Conservation (phyloP, 2,888 invertebrate genomes). For the Drosophila setosimentum region DNA sequence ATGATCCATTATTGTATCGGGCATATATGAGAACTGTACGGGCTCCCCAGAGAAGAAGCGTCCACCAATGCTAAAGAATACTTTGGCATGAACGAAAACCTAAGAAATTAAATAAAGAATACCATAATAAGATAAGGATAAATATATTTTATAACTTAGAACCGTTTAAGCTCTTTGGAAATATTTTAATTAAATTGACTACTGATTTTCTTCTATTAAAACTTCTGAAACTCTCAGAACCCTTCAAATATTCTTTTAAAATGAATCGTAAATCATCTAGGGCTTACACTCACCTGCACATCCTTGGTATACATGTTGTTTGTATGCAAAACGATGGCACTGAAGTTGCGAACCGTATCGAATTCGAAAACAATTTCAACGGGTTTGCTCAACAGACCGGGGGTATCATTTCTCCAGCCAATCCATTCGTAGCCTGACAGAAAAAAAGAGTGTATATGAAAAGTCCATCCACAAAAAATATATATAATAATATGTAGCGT, state of each 20-base stretch:
- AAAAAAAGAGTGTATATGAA: slow-evolving; percentile 35
- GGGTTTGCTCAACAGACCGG: slow-evolving; percentile 87
- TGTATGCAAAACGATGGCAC: slow-evolving; percentile 90
- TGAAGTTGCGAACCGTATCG: slow-evolving; percentile 91
- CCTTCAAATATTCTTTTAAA: background rate
- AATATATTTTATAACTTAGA: background rate
- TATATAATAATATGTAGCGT: slow-evolving; percentile 43
- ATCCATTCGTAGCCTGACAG: slow-evolving; percentile 92
- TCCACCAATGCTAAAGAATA: slow-evolving; percentile 91
- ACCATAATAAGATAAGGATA: background rate
- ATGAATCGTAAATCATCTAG: slow-evolving; percentile 27
- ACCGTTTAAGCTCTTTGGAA: background rate
- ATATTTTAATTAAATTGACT: background rate
- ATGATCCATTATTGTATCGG: slow-evolving; percentile 90
- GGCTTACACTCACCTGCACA: slow-evolving; percentile 88
- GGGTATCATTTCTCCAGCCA: slow-evolving; percentile 91
- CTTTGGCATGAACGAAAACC: slow-evolving; percentile 92
- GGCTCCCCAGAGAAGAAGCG: slow-evolving; percentile 90
- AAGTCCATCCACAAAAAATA: slow-evolving; percentile 40
- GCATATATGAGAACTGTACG: slow-evolving; percentile 91
- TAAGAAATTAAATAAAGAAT: slow-evolving; percentile 76
- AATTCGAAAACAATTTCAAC: slow-evolving; percentile 92
- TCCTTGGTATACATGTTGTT: slow-evolving; percentile 92
- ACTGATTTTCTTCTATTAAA: background rate
- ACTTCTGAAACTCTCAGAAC: background rate